Percentiles rank a stretch among this genome's conserved stretches.
Conservation (phyloP, 2,113 vertebrate genomes). For the Labeo catla region DNA sequence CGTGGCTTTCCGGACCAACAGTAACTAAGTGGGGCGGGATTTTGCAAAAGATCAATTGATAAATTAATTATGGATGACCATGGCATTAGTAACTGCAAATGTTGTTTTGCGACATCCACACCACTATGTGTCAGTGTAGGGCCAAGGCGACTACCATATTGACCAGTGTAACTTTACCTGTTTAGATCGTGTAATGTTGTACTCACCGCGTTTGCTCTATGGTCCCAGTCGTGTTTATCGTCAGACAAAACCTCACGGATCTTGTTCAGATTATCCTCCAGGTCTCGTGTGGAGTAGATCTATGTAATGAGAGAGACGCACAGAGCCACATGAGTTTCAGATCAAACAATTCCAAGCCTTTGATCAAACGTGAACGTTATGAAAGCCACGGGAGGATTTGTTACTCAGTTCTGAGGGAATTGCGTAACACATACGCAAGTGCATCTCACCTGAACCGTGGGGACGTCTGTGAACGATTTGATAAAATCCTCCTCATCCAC, state of each 20-base stretch:
- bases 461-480: slow-evolving; percentile 93
- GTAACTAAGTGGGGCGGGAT: too few relatives aligned
- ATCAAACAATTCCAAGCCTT: slow-evolving; percentile 16
- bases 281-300: slow-evolving; percentile 95
- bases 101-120: neutral
- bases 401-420: neutral
- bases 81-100: neutral
- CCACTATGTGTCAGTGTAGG: neutral
- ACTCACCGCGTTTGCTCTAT: slow-evolving; percentile 88
- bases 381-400: neutral
- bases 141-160: neutral
- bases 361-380: neutral
- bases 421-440: neutral
- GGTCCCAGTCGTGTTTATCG: slow-evolving; percentile 99
- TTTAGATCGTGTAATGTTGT: neutral
- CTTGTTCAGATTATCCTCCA: slow-evolving; percentile 98
- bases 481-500: slow-evolving; percentile 96
- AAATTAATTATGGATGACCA: neutral
- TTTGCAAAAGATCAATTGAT: neutral
- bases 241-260: slow-evolving; percentile 97
- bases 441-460: slow-evolving; percentile 85
- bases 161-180: neutral
- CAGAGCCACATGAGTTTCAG: neutral
- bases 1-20: too few relatives aligned
- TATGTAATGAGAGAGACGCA: slow-evolving; percentile 60